Evolutionary conservation across 2,797 vertebrate species (phyloP).

Genomic region (Malacoraja senta): DNA sequence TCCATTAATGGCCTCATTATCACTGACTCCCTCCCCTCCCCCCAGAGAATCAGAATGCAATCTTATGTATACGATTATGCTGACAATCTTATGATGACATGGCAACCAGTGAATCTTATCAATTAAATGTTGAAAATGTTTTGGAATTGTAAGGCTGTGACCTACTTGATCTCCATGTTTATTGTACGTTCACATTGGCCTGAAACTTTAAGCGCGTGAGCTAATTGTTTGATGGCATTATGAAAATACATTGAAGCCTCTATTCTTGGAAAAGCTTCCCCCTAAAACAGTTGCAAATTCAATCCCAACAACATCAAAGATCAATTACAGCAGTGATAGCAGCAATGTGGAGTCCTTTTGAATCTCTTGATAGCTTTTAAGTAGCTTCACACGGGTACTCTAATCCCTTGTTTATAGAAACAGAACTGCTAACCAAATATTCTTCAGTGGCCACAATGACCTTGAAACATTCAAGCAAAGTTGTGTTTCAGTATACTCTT

Average conservation of each 20-base stretch:
- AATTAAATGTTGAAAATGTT: background rate
- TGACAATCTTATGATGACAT: background rate
- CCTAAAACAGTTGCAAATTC: background rate
- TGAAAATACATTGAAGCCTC: background rate
- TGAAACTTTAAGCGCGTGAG: background rate
- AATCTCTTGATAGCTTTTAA: background rate
- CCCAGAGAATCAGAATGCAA: background rate
- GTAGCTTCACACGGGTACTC: background rate
- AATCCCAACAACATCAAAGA: background rate
- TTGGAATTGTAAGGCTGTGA: background rate
- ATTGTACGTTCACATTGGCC: background rate
- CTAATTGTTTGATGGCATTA: background rate
- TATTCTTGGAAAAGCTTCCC: background rate
- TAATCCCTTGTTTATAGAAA: background rate
- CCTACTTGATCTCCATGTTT: background rate
- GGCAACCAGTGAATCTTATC: background rate
- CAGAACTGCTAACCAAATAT: background rate
- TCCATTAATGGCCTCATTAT: background rate
- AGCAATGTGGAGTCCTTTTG: background rate
- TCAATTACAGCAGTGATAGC: background rate
- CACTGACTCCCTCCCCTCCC: too few species aligned
- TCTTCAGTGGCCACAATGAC: background rate
- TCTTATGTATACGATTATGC: background rate
- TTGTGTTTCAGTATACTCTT: background rate
- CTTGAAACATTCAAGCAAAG: background rate